phyloP scores from a whole-genome alignment of 2,888 invertebrate genomes.

The Sinelater perroti region DNA sequence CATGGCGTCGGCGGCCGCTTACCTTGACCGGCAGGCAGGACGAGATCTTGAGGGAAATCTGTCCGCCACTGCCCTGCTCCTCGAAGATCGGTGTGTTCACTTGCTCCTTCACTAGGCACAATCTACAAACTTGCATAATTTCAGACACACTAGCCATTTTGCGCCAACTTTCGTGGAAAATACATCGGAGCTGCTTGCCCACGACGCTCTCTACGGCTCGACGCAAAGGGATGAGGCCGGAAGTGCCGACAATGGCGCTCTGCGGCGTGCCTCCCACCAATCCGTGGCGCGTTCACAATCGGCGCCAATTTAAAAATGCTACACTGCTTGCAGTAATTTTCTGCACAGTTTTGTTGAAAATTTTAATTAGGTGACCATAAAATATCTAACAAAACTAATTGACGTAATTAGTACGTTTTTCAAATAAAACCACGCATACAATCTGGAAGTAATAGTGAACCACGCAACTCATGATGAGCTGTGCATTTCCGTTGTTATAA shows the following conservation, averaged over 20 bases:
- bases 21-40: constrained; percentile 80
- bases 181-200: constrained; percentile 12
- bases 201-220: constrained; percentile 23
- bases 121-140: constrained; percentile 58
- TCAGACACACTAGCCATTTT: constrained; percentile 56
- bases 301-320: background rate
- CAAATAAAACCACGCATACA: too few species aligned
- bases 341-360: too few species aligned
- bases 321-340: too few species aligned
- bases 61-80: constrained; percentile 69
- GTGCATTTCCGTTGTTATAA: background rate
- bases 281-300: background rate
- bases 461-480: background rate
- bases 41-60: constrained; percentile 74
- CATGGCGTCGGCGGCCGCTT: constrained; percentile 57
- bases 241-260: constrained; percentile 26
- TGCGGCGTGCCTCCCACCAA: constrained; percentile 8
- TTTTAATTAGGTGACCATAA: too few species aligned
- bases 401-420: too few species aligned
- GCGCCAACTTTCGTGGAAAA: constrained; percentile 5
- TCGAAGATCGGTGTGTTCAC: constrained; percentile 76
- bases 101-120: constrained; percentile 61
- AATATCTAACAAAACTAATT: too few species aligned
- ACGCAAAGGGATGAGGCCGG: constrained; percentile 33
- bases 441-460: background rate